These are phyloP conservation scores for Cryptotis parvus DNA, from an alignment of 2,113 vertebrate genomes.

Conservation along the genomic window DNA sequence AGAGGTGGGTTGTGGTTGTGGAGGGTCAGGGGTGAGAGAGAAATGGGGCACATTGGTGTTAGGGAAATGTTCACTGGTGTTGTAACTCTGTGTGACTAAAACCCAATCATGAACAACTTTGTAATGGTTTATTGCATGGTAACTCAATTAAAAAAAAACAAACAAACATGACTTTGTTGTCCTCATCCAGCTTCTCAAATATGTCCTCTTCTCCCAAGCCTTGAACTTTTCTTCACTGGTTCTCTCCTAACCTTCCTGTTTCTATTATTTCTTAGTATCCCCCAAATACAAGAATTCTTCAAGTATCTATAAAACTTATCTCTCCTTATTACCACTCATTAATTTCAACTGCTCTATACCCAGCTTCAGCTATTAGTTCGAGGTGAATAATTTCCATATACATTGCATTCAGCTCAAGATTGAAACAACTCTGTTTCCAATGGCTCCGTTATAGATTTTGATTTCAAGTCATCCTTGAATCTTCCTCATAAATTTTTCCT, in stretches of 20 bases:
- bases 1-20: too few relatives aligned
- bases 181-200: neutral
- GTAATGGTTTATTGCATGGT: too few relatives aligned
- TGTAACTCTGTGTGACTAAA: too few relatives aligned
- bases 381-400: neutral
- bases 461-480: too few relatives aligned
- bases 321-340: neutral
- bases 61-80: too few relatives aligned
- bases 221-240: neutral
- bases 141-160: too few relatives aligned
- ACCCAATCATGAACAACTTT: too few relatives aligned
- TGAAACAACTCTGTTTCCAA: neutral
- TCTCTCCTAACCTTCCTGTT: neutral
- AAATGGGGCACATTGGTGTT: too few relatives aligned
- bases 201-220: accelerated
- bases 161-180: too few relatives aligned
- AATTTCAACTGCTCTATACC: neutral
- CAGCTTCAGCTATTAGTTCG: neutral
- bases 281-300: neutral
- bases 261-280: neutral
- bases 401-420: neutral
- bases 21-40: too few relatives aligned
- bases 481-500: too few relatives aligned
- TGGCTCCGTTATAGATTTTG: too few relatives aligned
- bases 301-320: neutral